Evolutionary conservation across 2,888 invertebrate species (phyloP), one percentile per base, ranked within the genome.

Genomic region (Beris morrisii): DNA sequence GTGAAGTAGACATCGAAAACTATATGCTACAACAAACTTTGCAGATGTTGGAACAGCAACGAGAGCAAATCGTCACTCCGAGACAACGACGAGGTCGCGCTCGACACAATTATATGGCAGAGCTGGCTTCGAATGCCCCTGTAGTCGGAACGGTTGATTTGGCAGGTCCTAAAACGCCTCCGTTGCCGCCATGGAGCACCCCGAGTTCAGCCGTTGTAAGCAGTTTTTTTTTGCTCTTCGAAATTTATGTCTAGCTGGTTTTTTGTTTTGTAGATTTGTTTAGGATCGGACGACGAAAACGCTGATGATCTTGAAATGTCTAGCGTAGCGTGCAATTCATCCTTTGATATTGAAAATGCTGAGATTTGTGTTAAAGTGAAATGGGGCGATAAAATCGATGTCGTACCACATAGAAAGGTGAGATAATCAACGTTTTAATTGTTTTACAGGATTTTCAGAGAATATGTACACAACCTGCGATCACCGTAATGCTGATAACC

Each of bases 331-430:
- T 5, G 7, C 7, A 50, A 65, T 48, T 44, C 11, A 11, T 74
- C 74, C 0, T 73, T 72, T 32, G 75, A 76, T 54, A 67, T 69
- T 3, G 75, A 77, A 32, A 79, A 79, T 71, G 76, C 74, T 0
- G 72, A 73, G 43, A 54, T 77, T 1, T 73, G 73, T 4, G 71
- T 78, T 1, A 68, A 68, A 64, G 43, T 70, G 3, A 67, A 64
- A 75, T 79, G 78, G 79, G 72, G 72, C 0, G 76, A 75, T 2
- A 73, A 74, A 63, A 72, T 74, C 0, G 75, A 78, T 68, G 43
- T 67, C 38, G 75, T 77, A 59, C 70, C 73, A n/a, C 45, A 75
- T 12, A 73, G 77, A 4, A 74, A 73, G 68, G 66, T 66, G 46
- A 38, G 55, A 38, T 44, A 2, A 30, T n/a, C 6, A 11, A 45